A percentile compares a stretch with the other conserved stretches of the same genome.
Conservation (phyloP, 2,797 vertebrate species). For the Forpus xanthops region DNA sequence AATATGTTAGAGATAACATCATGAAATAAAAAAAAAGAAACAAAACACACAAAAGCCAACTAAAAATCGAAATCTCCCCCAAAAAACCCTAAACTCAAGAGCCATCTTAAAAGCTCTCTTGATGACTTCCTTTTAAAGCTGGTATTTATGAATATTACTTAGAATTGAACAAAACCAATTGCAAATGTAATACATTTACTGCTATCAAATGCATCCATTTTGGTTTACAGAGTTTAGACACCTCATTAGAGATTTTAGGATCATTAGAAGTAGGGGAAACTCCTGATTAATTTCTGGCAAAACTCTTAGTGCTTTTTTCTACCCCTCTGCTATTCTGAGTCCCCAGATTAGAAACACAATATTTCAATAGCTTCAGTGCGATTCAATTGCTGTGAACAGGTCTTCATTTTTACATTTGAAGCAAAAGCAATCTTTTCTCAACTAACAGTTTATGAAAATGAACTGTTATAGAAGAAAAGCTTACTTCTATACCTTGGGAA, state of each 20-base stretch:
- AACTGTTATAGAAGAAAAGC: neutral
- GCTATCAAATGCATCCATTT: neutral
- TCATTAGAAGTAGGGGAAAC: neutral
- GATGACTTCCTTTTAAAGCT: neutral
- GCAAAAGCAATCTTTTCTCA: slow-evolving; percentile 21
- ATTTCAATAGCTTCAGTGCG: neutral
- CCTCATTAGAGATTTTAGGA: neutral
- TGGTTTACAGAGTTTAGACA: neutral
- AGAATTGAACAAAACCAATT: neutral
- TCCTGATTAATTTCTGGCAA: slow-evolving; percentile 2
- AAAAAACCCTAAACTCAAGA: neutral
- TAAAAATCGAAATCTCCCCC: neutral
- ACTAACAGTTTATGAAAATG: neutral
- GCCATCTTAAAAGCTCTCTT: neutral
- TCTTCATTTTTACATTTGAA: slow-evolving; percentile 35
- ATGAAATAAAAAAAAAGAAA: neutral
- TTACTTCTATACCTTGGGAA: neutral
- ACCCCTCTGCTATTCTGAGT: neutral
- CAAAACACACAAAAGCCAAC: neutral
- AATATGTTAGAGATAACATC: neutral
- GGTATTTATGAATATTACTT: slow-evolving; percentile 11
- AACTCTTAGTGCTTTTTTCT: neutral
- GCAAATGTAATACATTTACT: neutral
- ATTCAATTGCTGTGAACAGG: neutral
- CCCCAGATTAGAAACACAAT: neutral